These are phyloP conservation scores for Threskiornis aethiopicus DNA, from an alignment of 2,797 vertebrate species.

Conservation along the genomic window DNA sequence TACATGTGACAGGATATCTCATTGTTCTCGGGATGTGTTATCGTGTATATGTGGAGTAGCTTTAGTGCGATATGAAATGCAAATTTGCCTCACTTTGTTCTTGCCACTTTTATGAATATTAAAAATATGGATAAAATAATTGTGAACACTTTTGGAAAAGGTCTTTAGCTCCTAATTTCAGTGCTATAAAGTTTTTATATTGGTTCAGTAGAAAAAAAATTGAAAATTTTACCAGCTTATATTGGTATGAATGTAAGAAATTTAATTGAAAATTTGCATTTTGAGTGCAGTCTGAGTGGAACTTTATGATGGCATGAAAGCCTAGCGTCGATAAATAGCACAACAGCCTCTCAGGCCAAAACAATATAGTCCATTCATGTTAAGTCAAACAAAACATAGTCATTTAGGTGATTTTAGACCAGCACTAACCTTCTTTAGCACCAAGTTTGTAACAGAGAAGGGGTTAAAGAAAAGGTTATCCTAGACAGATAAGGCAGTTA, in stretches of 20 bases:
- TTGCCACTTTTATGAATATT: constrained; percentile 75
- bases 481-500: background rate
- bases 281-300: background rate
- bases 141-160: constrained; percentile 66
- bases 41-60: constrained; percentile 50
- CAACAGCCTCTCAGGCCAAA: background rate
- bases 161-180: constrained; percentile 63
- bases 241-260: constrained; percentile 9
- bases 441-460: background rate
- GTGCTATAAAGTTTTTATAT: constrained; percentile 38
- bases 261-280: constrained; percentile 64
- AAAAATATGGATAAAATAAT: constrained; percentile 73
- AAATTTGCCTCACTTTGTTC: constrained; percentile 72
- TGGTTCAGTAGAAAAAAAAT: constrained; percentile 4
- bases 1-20: constrained; percentile 70
- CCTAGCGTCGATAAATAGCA: background rate
- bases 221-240: constrained; percentile 30
- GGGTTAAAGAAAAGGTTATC: background rate
- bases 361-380: background rate
- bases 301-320: constrained; percentile 15
- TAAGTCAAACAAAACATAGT: background rate
- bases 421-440: background rate
- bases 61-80: constrained; percentile 70
- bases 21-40: constrained; percentile 62
- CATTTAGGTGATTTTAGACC: background rate